A percentile compares a stretch with the other conserved stretches of the same genome.
These are phyloP conservation scores for Cryptosula pallasiana DNA, from an alignment of 2,888 invertebrate species.

Conservation along the genomic window DNA sequence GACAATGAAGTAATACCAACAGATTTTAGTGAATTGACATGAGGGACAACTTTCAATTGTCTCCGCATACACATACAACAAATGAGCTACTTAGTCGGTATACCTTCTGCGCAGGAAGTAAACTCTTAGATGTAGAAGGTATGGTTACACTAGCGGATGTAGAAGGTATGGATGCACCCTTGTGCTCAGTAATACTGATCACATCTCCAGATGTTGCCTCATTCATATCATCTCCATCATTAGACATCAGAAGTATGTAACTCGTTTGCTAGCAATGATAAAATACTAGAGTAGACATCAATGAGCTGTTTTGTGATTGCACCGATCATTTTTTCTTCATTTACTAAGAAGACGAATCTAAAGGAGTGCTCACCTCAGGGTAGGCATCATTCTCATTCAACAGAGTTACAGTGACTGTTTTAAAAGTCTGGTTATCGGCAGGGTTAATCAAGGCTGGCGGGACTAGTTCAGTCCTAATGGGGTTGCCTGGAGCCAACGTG, in stretches of 20 bases:
- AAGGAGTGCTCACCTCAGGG: not conserved
- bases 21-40: no score
- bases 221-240: not conserved
- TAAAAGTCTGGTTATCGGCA: not conserved
- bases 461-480: not conserved
- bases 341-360: no score
- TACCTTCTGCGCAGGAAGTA: not conserved
- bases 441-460: not conserved
- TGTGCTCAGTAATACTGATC: slow-evolving; percentile 14
- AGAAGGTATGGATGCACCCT: not conserved
- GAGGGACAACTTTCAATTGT: no score
- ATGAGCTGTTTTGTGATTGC: not conserved
- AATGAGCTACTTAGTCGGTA: no score
- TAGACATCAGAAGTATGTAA: slow-evolving; percentile 1
- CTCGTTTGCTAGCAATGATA: not conserved
- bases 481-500: not conserved
- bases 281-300: not conserved
- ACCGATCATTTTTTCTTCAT: no score
- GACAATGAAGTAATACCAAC: no score
- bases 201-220: not conserved
- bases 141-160: no score
- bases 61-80: no score
- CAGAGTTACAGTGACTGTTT: slow-evolving; percentile 10
- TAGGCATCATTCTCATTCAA: not conserved
- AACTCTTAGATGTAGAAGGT: not conserved